phyloP scores from a whole-genome alignment of 2,113 vertebrate species.

The Macrotis lagotis region DNA sequence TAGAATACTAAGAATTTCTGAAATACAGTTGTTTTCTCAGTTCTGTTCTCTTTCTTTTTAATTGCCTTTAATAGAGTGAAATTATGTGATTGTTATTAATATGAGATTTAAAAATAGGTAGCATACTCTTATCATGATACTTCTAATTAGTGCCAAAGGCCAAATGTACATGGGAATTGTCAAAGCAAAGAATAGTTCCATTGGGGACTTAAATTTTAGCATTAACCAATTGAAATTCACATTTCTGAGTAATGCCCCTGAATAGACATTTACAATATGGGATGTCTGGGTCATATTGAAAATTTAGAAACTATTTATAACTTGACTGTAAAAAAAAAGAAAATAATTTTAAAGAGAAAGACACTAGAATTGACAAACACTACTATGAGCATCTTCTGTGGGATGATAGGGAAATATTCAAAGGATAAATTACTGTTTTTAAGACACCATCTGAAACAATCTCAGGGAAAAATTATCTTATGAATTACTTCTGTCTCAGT shows the following conservation, averaged over 20 bases:
- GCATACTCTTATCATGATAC: constrained; percentile 7
- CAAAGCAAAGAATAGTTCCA: constrained; percentile 4
- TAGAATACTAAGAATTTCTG: not conserved
- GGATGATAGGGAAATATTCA: not conserved
- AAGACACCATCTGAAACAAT: constrained; percentile 15
- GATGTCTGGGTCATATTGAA: not conserved
- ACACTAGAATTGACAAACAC: not conserved
- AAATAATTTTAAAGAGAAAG: not conserved
- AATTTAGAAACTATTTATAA: not conserved
- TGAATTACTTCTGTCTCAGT: constrained; percentile 12
- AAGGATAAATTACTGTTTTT: constrained; percentile 19
- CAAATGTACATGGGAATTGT: constrained; percentile 16
- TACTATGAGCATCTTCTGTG: not conserved
- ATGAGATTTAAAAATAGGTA: constrained; percentile 28
- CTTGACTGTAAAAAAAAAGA: not conserved
- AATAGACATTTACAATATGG: not conserved
- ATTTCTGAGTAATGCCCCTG: constrained; percentile 3
- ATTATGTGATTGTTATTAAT: not conserved
- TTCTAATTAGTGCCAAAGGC: constrained; percentile 27
- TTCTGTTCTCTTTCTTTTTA: not conserved
- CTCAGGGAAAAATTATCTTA: not conserved
- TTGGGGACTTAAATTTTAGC: not conserved
- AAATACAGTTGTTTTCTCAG: not conserved
- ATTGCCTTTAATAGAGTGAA: not conserved
- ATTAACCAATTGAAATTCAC: constrained; percentile 19